phyloP scores from a whole-genome alignment of 92 coral and sea anemone genomes.

The Porites lobata region DNA sequence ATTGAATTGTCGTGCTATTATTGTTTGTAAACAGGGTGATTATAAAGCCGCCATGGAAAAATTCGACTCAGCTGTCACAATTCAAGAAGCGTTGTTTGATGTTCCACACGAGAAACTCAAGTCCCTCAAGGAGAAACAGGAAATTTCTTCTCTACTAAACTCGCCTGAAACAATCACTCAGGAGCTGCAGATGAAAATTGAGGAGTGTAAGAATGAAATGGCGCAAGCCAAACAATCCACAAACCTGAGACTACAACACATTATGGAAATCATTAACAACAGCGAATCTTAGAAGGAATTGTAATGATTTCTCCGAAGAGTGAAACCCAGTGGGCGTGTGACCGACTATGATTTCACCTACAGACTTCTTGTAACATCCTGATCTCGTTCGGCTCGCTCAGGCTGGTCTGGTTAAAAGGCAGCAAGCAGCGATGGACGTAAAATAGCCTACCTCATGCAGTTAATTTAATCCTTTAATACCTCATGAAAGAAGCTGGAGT shows the following conservation, averaged over 20 bases:
- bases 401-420: no score
- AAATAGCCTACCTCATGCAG: no score
- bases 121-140: conserved; percentile 16
- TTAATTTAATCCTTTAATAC: no score
- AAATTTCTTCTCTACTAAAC: conserved; percentile 4
- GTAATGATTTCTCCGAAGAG: not conserved
- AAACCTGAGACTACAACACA: conserved; percentile 21
- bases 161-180: conserved; percentile 1
- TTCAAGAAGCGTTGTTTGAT: conserved; percentile 40
- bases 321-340: no score
- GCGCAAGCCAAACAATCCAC: not conserved
- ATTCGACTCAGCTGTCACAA: not conserved
- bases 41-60: conserved; percentile 16
- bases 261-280: conserved; percentile 1
- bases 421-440: no score
- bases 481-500: no score
- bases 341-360: no score
- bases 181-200: conserved; percentile 13
- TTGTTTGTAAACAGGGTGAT: conserved; percentile 18
- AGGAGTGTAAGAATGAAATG: conserved; percentile 13
- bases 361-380: no score
- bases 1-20: no score
- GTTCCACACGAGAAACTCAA: conserved; percentile 49
- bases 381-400: no score
- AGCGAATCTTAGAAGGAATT: not conserved